phyloP scores from a whole-genome alignment of 2,113 vertebrate genomes.

The Tachysurus vachellii region DNA sequence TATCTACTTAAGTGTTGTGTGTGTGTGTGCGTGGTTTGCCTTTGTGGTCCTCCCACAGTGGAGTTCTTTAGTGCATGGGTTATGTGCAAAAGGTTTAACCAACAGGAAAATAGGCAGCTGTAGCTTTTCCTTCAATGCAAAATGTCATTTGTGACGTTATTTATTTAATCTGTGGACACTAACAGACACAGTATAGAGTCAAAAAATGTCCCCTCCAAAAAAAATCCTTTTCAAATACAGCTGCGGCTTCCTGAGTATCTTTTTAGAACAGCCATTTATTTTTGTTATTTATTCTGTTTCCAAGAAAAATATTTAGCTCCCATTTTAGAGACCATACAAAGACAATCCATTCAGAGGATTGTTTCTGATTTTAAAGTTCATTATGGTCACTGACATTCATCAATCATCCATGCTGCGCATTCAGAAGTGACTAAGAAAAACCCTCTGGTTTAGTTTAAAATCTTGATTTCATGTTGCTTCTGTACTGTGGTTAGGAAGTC shows the following conservation, averaged over 20 bases:
- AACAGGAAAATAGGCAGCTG: neutral
- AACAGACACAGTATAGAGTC: neutral
- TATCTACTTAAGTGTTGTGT: neutral
- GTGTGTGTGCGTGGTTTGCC: neutral
- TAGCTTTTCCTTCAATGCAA: neutral
- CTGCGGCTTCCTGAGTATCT: neutral
- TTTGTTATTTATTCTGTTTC: neutral
- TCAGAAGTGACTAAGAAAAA: neutral
- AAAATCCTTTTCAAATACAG: neutral
- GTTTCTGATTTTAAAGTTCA: neutral
- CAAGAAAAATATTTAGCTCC: neutral
- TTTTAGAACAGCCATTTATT: neutral
- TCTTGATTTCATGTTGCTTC: neutral
- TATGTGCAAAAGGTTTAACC: neutral
- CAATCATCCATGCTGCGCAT: neutral
- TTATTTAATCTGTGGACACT: neutral
- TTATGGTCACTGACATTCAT: neutral
- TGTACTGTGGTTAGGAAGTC: neutral
- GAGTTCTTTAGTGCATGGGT: neutral
- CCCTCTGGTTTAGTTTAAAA: neutral
- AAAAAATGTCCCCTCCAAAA: too few species aligned
- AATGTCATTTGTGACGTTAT: neutral
- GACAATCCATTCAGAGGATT: neutral
- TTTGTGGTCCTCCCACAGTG: neutral
- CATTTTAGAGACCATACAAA: neutral